phyloP scores from a whole-genome alignment of 2,888 invertebrate genomes.

The Hypena proboscidalis region DNA sequence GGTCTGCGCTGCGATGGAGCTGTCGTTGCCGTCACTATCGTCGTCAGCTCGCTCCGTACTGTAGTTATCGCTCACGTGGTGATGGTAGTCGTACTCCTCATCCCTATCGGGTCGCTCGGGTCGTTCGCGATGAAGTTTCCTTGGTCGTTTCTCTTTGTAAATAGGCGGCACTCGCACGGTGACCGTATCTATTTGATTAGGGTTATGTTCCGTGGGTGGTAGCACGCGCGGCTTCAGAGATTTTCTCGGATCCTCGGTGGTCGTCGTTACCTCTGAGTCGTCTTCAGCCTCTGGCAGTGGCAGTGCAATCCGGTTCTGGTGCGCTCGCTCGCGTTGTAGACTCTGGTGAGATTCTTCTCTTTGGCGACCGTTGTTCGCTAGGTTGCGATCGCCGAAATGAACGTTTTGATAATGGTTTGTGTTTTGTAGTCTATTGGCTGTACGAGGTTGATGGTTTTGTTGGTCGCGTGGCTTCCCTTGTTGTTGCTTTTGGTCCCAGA shows the following conservation, averaged over 20 bases:
- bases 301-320: conserved; percentile 52
- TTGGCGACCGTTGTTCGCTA: conserved; percentile 51
- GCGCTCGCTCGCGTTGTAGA: conserved; percentile 54
- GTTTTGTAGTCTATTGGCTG: conserved; percentile 45
- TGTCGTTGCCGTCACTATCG: conserved; percentile 63
- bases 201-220: conserved; percentile 80
- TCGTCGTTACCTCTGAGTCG: conserved; percentile 72
- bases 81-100: conserved; percentile 40
- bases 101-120: conserved; percentile 62
- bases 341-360: conserved; percentile 56
- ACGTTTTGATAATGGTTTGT: conserved; percentile 70
- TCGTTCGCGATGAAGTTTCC: conserved; percentile 72
- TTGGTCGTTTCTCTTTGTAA: conserved; percentile 74
- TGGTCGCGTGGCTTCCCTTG: conserved; percentile 19
- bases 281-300: conserved; percentile 58
- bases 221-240: conserved; percentile 72
- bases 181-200: conserved; percentile 79
- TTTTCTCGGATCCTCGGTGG: conserved; percentile 73
- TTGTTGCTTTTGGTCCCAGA: conserved; percentile 69
- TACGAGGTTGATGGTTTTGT: conserved; percentile 38
- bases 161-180: conserved; percentile 82
- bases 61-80: conserved; percentile 34
- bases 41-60: conserved; percentile 35
- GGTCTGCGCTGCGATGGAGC: conserved; percentile 51
- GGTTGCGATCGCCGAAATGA: conserved; percentile 73